Percentiles rank a stretch among this genome's conserved stretches.
Evolutionary conservation across 1,140 invertebrate genomes (phyloP).

Genomic region (Zaprionus ghesquierei): DNA sequence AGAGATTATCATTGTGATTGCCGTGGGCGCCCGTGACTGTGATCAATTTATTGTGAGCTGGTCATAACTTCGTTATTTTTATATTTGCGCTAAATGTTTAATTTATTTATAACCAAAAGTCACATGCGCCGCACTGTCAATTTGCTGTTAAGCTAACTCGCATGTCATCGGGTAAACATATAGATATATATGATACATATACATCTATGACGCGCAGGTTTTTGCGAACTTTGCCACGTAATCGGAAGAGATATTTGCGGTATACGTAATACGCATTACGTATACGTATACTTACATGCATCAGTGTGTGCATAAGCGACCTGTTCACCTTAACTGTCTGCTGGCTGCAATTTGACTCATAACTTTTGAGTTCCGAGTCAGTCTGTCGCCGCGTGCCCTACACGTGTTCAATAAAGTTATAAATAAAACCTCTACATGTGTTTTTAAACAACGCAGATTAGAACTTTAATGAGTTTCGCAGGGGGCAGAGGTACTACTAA

Average conservation of each 20-base stretch:
- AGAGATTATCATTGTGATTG: slow-evolving; percentile 10
- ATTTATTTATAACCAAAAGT: slow-evolving; percentile 55
- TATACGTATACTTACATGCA: neutral
- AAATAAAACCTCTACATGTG: neutral
- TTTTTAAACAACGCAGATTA: neutral
- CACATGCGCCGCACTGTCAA: slow-evolving; percentile 58
- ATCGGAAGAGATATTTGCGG: neutral
- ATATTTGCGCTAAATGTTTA: slow-evolving; percentile 47
- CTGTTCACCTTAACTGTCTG: neutral
- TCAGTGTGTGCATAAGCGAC: neutral
- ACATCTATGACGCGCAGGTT: neutral
- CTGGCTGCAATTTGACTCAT: neutral
- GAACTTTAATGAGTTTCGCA: neutral
- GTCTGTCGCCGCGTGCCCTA: neutral
- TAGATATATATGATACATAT: neutral
- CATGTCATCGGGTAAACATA: slow-evolving; percentile 9
- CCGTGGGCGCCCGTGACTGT: slow-evolving; percentile 40
- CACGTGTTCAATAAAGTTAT: neutral
- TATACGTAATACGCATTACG: neutral
- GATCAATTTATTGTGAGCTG: slow-evolving; percentile 34
- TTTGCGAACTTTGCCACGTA: neutral
- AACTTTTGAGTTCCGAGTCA: neutral
- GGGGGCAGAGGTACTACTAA: neutral
- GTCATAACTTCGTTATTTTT: slow-evolving; percentile 64
- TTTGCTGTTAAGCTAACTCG: slow-evolving; percentile 52